Conservation (phyloP, 1,140 invertebrate genomes). For the Cephus cinctus region DNA sequence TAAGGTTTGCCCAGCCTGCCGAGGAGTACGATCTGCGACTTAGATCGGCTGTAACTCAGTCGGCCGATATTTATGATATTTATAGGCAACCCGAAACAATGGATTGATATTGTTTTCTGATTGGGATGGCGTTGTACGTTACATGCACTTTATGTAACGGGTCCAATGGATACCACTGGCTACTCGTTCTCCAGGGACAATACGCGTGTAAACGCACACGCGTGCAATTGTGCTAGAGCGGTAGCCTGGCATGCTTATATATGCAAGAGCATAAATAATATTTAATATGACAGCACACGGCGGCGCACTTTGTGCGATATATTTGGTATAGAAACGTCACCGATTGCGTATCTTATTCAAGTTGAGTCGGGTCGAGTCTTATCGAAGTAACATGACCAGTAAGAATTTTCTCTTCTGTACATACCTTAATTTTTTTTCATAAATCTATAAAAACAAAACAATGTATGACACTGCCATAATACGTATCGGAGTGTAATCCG, state of each 20-base stretch:
- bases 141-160: constrained; percentile 7
- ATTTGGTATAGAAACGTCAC: constrained; percentile 56
- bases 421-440: no score
- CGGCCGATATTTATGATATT: constrained; percentile 50
- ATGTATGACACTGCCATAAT: no score
- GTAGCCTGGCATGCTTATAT: constrained; percentile 13
- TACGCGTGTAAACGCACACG: neutral
- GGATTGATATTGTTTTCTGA: constrained; percentile 58
- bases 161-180: neutral
- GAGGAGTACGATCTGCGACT: constrained; percentile 11
- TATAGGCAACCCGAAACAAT: constrained; percentile 51
- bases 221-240: constrained; percentile 26
- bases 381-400: no score
- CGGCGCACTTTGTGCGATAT: constrained; percentile 45
- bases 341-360: constrained; percentile 47
- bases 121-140: constrained; percentile 33
- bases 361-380: no score
- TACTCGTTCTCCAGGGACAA: neutral
- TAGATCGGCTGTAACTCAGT: constrained; percentile 30
- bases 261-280: constrained; percentile 50
- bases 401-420: no score
- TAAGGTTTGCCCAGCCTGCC: no score
- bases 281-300: constrained; percentile 53
- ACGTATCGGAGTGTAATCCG: no score
- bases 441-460: no score